Percentiles rank a stretch among this genome's conserved stretches.
Conservation (phyloP, 2,797 vertebrate species). For the Urophycis tenuis region DNA sequence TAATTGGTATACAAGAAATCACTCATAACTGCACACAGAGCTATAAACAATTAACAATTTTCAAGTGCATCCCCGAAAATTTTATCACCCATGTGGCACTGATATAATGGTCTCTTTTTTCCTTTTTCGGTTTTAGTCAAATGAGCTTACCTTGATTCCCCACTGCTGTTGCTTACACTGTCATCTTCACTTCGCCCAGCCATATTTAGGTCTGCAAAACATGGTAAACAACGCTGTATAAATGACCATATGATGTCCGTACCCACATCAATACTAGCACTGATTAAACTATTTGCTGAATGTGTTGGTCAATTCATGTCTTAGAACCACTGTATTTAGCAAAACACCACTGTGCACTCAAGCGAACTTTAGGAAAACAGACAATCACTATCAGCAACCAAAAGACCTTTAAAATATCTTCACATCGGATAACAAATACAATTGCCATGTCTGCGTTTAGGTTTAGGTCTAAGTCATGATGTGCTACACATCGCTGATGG, state of each 20-base stretch:
- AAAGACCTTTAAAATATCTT: background rate
- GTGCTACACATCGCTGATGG: background rate
- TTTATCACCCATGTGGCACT: background rate
- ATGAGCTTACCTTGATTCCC: constrained; percentile 86
- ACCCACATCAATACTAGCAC: constrained; percentile 36
- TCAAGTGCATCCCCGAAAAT: background rate
- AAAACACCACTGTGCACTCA: background rate
- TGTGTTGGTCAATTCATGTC: background rate
- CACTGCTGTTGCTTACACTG: constrained; percentile 90
- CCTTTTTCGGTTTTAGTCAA: background rate
- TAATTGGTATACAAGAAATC: background rate
- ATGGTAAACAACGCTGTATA: constrained; percentile 38
- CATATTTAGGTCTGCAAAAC: constrained; percentile 75
- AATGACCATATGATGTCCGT: constrained; percentile 14
- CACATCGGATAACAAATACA: background rate
- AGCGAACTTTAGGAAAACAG: background rate
- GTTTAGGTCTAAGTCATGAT: background rate
- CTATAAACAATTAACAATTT: background rate
- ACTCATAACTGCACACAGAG: background rate
- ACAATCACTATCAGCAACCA: background rate
- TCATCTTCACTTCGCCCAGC: constrained; percentile 96
- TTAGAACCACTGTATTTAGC: background rate
- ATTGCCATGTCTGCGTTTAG: background rate
- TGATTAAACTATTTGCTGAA: background rate
- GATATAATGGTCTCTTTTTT: background rate